phyloP scores from a whole-genome alignment of 2,888 invertebrate species.

The Scrobipalpa costella region DNA sequence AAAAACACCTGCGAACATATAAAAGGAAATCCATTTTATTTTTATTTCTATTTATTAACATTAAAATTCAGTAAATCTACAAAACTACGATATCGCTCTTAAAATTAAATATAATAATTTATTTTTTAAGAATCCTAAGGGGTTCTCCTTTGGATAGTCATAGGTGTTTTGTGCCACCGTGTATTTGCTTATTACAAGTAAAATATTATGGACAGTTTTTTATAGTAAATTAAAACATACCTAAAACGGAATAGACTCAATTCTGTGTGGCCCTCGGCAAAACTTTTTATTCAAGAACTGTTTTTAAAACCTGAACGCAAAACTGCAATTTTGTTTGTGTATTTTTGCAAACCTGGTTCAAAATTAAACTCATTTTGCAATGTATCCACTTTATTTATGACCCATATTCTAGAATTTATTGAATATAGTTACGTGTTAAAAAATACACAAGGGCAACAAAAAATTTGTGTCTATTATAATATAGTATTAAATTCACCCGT shows the following conservation, averaged over 20 bases:
- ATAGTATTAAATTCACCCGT: background rate
- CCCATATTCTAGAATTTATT: no score
- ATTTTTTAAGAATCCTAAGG: background rate
- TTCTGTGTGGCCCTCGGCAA: no score
- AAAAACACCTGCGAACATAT: conserved; percentile 2
- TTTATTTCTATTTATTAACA: conserved; percentile 12
- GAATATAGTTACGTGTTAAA: no score
- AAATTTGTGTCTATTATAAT: no score
- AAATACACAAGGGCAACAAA: no score
- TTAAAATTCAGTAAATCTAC: conserved; percentile 16
- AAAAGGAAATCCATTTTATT: background rate
- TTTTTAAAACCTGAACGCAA: no score
- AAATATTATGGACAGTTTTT: conserved; percentile 13
- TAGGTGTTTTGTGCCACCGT: conserved; percentile 14
- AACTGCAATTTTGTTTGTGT: background rate
- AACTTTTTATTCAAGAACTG: no score
- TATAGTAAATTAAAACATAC: conserved; percentile 3
- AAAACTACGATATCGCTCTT: conserved; percentile 20
- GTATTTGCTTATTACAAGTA: background rate
- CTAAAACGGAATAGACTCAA: background rate
- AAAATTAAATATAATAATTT: conserved; percentile 9
- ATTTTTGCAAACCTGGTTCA: no score
- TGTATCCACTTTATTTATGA: no score
- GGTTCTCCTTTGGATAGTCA: conserved; percentile 6
- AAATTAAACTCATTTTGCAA: no score